Evolutionary conservation across 2,113 vertebrate genomes (phyloP).

Genomic region (Rhadina sibilatrix): DNA sequence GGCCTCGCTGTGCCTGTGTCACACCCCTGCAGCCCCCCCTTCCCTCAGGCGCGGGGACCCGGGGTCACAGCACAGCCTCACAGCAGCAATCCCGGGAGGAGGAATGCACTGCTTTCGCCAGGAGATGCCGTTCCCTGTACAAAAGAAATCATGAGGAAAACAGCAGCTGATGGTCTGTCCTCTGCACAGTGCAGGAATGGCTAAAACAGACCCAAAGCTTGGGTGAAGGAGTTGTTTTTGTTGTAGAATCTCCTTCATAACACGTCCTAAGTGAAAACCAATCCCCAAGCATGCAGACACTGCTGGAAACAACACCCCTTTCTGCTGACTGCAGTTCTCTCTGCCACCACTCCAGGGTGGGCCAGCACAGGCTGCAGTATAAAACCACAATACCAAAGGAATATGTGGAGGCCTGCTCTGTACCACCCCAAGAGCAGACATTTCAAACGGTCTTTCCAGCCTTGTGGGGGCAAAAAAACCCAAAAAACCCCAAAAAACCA

Average conservation of each 20-base stretch:
- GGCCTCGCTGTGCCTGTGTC: accelerated
- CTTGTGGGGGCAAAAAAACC: background rate
- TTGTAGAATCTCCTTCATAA: background rate
- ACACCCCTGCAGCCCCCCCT: background rate
- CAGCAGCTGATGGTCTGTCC: background rate
- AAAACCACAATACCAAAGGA: background rate
- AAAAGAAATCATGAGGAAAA: background rate
- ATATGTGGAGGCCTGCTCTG: background rate
- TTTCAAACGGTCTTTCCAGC: background rate
- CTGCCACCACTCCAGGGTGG: background rate
- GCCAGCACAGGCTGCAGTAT: background rate
- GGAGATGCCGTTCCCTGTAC: background rate
- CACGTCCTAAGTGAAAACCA: background rate
- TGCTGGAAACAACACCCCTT: background rate
- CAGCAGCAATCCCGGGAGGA: background rate
- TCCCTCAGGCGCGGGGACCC: accelerated
- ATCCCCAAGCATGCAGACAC: background rate
- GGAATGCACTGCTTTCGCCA: background rate
- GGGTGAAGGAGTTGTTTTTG: slow-evolving; percentile 31
- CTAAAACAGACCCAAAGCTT: background rate
- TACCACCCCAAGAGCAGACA: background rate
- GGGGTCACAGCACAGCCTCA: accelerated
- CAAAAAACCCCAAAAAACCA: too few species aligned
- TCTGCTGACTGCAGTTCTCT: background rate
- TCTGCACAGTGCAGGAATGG: background rate